Evolutionary conservation across 2,797 vertebrate genomes (phyloP), one percentile per base, ranked within the genome.

Genomic region (Cossypha caffra): DNA sequence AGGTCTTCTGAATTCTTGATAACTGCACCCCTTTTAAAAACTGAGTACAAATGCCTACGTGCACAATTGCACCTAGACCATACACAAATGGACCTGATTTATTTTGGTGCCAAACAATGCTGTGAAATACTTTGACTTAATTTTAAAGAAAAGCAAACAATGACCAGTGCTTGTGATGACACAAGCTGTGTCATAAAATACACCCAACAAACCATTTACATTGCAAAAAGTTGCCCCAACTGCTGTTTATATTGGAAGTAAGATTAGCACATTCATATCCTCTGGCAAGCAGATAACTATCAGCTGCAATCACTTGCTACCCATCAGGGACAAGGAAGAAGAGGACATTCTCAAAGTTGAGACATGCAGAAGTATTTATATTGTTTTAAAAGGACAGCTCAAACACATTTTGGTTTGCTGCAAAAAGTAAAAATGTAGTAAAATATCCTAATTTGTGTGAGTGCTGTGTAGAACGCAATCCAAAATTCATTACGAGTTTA

Each of bases 191-290:
- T 92, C 81, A 93, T 96, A 96, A 96, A 97, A 95, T 52, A 57
- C 78, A 80, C 76, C 79, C 35, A 75, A 69, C 78, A 73, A 33
- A 33, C 55, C n/a, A 95, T 95, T 96, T 96, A 96, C 92, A 96
- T 92, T 88, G 90, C 88, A 96, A 96, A 95, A 96, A 75, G 50
- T 94, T 95, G 72, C 64, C 55, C 82, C 73, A 92, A 74, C 28
- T 84, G 90, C 76, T 96, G 92, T 93, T 97, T 95, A 55, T 91
- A 79, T 26, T 95, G 81, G 76, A 92, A 84, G 63, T 31, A 61
- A 85, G 84, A 96, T 97, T 95, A 95, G 82, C 96, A 93, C 87
- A 73, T 95, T 96, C 8, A 13, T 95, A 93, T 91, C 96, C 95
- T 78, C 89, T 90, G 93, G 96, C 93, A 91, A 96, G 73, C 63